Conservation (phyloP, 2,797 vertebrate species). For the Bufotes viridis region DNA sequence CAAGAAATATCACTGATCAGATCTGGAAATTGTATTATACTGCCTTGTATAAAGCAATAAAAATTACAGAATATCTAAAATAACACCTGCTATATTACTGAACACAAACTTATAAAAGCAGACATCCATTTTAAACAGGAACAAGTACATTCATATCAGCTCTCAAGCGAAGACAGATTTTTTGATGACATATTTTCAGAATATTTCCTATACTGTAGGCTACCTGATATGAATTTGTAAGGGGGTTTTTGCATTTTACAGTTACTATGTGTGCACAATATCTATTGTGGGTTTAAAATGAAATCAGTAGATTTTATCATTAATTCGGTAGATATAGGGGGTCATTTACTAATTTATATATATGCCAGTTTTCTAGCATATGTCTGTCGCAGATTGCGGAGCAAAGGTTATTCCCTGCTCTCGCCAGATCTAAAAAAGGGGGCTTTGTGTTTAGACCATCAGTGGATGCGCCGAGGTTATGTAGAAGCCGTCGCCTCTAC, state of each 20-base stretch:
- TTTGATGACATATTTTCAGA: slow-evolving; percentile 1
- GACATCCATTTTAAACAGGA: not conserved
- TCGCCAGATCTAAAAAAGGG: too few species aligned
- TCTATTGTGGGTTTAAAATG: too few species aligned
- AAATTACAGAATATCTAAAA: slow-evolving; percentile 26
- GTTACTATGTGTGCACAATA: not conserved
- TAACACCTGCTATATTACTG: slow-evolving; percentile 17
- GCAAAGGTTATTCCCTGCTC: too few species aligned
- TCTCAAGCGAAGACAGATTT: not conserved
- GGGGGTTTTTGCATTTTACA: not conserved
- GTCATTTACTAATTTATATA: too few species aligned
- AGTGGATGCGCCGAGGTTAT: too few species aligned
- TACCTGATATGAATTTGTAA: not conserved
- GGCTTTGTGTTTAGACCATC: too few species aligned
- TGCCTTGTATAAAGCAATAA: not conserved
- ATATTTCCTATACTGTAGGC: not conserved
- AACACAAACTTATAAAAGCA: not conserved
- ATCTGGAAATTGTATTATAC: slow-evolving; percentile 22
- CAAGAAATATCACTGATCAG: slow-evolving; percentile 22
- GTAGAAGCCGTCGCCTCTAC: too few species aligned
- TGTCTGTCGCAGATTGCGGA: too few species aligned
- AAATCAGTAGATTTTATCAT: not conserved
- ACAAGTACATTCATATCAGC: not conserved
- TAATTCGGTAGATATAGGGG: too few species aligned
- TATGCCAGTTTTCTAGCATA: too few species aligned